A percentile compares a stretch with the other conserved stretches of the same genome.
Evolutionary conservation across 2,113 vertebrate genomes (phyloP).

Genomic region (Microcebus ravelobensis): DNA sequence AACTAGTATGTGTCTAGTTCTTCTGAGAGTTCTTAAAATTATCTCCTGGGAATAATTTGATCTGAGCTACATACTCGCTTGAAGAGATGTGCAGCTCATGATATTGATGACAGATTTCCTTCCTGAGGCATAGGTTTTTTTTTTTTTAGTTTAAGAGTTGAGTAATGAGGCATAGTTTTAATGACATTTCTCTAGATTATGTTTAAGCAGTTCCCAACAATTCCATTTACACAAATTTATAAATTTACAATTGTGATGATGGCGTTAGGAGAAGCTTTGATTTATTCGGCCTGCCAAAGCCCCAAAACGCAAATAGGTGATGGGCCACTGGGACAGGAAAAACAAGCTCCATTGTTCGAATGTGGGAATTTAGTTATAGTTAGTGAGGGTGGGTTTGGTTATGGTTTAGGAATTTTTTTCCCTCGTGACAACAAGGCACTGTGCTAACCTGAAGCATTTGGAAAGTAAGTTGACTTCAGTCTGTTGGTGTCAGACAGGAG

Average conservation of each 20-base stretch:
- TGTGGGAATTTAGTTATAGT: background rate
- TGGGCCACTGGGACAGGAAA: background rate
- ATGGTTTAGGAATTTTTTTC: background rate
- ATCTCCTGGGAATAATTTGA: background rate
- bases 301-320: background rate
- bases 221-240: background rate
- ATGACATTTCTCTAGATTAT: background rate
- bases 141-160: too few species aligned
- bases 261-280: background rate
- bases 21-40: background rate
- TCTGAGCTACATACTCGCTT: background rate
- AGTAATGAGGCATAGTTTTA: background rate
- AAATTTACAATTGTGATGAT: background rate
- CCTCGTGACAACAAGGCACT: background rate
- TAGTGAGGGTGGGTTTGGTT: background rate
- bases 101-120: background rate
- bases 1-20: background rate
- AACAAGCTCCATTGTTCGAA: background rate
- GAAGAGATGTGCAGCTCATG: background rate
- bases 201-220: background rate
- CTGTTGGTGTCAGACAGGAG: background rate
- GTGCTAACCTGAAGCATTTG: background rate
- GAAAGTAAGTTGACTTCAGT: background rate
- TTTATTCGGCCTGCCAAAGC: background rate
- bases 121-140: background rate